phyloP scores from a whole-genome alignment of 2,797 vertebrate species.

The Todus mexicanus region DNA sequence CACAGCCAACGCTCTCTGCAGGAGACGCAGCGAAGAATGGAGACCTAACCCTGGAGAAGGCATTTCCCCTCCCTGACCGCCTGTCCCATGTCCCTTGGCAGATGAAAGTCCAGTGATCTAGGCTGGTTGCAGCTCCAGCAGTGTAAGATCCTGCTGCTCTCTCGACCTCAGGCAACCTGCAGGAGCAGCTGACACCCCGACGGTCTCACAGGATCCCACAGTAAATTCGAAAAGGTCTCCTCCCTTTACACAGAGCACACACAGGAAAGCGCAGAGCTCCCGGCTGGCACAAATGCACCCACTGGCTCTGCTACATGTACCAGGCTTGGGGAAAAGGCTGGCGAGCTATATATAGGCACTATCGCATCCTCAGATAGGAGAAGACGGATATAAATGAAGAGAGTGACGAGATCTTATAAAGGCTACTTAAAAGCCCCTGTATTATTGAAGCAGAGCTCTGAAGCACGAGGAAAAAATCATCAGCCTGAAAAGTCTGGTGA shows the following conservation, averaged over 20 bases:
- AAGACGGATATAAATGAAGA: rapidly evolving
- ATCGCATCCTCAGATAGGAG: not conserved
- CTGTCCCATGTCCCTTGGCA: not conserved
- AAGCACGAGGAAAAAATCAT: not conserved
- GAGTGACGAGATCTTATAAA: not conserved
- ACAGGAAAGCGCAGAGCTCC: not conserved
- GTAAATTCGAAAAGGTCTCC: not conserved
- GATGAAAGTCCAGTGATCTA: not conserved
- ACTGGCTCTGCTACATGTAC: not conserved
- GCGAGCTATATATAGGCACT: not conserved
- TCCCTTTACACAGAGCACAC: not conserved
- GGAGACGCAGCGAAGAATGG: not conserved
- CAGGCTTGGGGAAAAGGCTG: not conserved
- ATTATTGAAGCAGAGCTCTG: not conserved
- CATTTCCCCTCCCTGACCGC: not conserved
- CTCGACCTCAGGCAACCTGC: rapidly evolving
- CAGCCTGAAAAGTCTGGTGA: not conserved
- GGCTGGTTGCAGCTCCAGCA: not conserved
- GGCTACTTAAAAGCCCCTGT: not conserved
- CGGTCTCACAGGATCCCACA: not conserved
- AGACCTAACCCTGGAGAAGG: not conserved
- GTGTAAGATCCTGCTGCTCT: not conserved
- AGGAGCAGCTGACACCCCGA: not conserved
- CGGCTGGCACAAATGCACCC: not conserved
- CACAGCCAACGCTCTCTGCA: not conserved